These are phyloP conservation scores for Trypoxylus dichotomus DNA, from an alignment of 1,140 invertebrate species.

Conservation along the genomic window DNA sequence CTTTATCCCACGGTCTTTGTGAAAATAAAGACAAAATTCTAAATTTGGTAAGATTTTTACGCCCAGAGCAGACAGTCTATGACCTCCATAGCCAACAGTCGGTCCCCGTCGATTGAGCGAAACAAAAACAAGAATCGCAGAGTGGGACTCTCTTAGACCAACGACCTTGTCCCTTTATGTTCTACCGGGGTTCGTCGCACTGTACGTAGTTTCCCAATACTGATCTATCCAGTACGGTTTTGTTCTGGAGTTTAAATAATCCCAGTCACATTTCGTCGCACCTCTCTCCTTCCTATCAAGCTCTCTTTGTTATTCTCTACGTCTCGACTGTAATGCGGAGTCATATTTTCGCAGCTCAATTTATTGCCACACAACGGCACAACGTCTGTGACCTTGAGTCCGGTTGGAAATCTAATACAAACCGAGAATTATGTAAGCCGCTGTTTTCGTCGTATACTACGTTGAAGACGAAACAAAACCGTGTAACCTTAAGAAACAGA, in stretches of 20 bases:
- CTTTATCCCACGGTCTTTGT: background rate
- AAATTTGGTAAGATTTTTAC: background rate
- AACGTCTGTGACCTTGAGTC: constrained; percentile 11
- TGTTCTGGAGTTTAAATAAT: background rate
- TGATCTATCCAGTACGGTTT: background rate
- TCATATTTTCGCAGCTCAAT: constrained; percentile 9
- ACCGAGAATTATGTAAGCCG: background rate
- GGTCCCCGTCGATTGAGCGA: background rate
- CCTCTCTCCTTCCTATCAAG: background rate
- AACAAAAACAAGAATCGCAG: background rate
- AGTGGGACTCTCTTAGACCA: constrained; percentile 6
- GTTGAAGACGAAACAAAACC: background rate
- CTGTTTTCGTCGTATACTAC: background rate
- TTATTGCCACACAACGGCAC: background rate
- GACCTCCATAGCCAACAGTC: background rate
- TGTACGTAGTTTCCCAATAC: constrained; percentile 10
- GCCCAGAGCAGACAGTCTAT: background rate
- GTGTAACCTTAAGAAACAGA: background rate
- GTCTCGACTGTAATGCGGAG: background rate
- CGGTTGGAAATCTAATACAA: constrained; percentile 4
- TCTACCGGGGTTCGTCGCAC: background rate
- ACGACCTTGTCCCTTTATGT: constrained; percentile 12
- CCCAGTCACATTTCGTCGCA: background rate
- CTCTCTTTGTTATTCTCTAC: background rate
- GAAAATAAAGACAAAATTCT: background rate